phyloP scores from a whole-genome alignment of 2,888 invertebrate genomes.

The Odontocolon sp. region DNA sequence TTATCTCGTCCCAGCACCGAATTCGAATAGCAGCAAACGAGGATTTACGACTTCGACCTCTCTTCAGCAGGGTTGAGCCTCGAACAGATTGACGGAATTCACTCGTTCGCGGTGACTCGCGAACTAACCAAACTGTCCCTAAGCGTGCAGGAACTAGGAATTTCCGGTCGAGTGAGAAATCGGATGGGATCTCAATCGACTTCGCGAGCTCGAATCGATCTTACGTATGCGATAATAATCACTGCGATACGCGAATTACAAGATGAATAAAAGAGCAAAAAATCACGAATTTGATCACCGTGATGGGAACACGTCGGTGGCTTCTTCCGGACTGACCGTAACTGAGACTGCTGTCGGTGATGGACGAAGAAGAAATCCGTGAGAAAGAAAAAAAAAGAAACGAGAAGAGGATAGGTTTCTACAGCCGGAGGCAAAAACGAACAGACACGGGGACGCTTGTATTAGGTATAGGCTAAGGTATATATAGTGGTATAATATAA shows the following conservation, averaged over 20 bases:
- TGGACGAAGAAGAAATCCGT: constrained; percentile 47
- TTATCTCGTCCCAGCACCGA: constrained; percentile 48
- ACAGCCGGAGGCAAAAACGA: constrained; percentile 48
- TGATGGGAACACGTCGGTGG: constrained; percentile 56
- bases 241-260: background rate
- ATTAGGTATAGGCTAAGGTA: constrained; percentile 38
- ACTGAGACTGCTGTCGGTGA: constrained; percentile 48
- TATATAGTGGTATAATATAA: constrained; percentile 28
- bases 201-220: background rate
- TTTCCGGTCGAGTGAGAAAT: constrained; percentile 9
- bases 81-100: constrained; percentile 44
- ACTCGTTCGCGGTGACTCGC: constrained; percentile 18
- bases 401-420: constrained; percentile 44
- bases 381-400: constrained; percentile 45
- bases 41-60: constrained; percentile 56
- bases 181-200: constrained; percentile 7
- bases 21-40: constrained; percentile 49
- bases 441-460: constrained; percentile 25
- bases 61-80: constrained; percentile 34
- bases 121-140: no score
- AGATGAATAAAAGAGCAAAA: background rate
- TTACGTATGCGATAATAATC: background rate
- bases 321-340: constrained; percentile 60
- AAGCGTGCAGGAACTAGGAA: no score
- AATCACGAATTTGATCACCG: constrained; percentile 21